Evolutionary conservation across 2,888 invertebrate genomes (phyloP), one percentile per base, ranked within the genome.

Genomic region (Stenchaetothrips biformis): DNA sequence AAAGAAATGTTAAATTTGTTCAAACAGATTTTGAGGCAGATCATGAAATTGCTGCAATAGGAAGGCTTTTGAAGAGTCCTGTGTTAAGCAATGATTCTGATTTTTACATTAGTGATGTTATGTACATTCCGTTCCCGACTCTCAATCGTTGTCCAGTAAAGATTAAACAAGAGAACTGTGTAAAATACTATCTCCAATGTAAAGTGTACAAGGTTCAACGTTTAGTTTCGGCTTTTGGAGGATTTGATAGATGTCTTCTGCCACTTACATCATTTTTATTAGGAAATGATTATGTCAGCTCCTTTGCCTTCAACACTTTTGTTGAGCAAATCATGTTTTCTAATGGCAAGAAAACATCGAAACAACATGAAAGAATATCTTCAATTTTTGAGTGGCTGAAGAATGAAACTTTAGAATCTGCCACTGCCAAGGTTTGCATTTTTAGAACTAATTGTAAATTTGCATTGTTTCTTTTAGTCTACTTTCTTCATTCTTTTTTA

Each of bases 41-140:
- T 86, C 92, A 92, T 83, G 94, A 95, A 85, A 92, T 97, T 80
- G 97, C 96, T 0, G 92, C 92, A 0, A 86, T 97, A 83, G 95
- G 96, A 0, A 91, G 92, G 82, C 89, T 91, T 81, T 88, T 96
- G 2, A 88, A 92, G 67, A 97, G 96, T 84, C 97, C 97, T 0
- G 93, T 98, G 2, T 86, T 98, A 6, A 97, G 96, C 85, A 94
- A 93, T 83, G 98, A 98, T 87, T 97, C 97, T 0, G 98, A 98
- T 87, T 98, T 97, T 87, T 97, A 92, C 85, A 92, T 98, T 82
- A 95, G 93, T 86, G 93, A 95, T 87, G 92, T 95, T 0, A 87
- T 89, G 2, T 96, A 95, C 83, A 93, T 98, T 83, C 95, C 95
- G 0, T 91, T 95, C 83, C 89, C 91, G 49, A 92, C 92, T 47